A percentile compares a stretch with the other conserved stretches of the same genome.
These are phyloP conservation scores for Buathra laborator DNA, from an alignment of 2,888 invertebrate genomes.

Conservation along the genomic window DNA sequence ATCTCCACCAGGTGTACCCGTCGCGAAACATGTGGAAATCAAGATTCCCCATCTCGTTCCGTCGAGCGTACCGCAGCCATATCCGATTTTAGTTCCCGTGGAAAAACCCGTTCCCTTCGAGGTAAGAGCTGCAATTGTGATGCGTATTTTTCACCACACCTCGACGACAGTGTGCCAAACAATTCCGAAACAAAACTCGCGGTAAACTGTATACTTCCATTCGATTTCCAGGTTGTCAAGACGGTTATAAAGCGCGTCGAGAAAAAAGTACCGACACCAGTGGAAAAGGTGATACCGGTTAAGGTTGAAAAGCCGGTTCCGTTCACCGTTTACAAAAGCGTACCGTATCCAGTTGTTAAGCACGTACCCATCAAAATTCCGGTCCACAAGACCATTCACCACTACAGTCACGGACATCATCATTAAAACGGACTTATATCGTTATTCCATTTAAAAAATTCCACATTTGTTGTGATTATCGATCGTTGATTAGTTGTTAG, in stretches of 20 bases:
- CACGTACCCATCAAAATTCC: conserved; percentile 90
- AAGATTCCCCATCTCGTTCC: conserved; percentile 86
- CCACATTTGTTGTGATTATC: conserved; percentile 3
- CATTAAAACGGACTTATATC: neutral
- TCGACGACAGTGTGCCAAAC: too few species aligned
- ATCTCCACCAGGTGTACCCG: conserved; percentile 85
- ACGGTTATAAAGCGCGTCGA: conserved; percentile 75
- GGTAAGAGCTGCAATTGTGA: conserved; percentile 60
- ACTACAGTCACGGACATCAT: conserved; percentile 81
- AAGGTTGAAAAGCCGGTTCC: conserved; percentile 90
- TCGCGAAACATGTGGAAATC: conserved; percentile 87
- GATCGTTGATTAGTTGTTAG: conserved; percentile 54
- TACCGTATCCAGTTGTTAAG: conserved; percentile 89
- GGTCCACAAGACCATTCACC: conserved; percentile 89
- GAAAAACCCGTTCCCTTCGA: conserved; percentile 86
- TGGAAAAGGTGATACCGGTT: conserved; percentile 89
- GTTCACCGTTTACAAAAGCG: conserved; percentile 88
- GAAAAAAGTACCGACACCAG: conserved; percentile 87
- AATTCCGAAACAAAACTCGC: too few species aligned
- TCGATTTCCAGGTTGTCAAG: conserved; percentile 74
- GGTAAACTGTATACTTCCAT: neutral
- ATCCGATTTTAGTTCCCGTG: conserved; percentile 89
- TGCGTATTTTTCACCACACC: too few species aligned
- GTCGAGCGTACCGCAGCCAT: conserved; percentile 87
- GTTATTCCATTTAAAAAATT: neutral